These are phyloP conservation scores for Acrocyrtus sp. DNA, from an alignment of 2,888 invertebrate species.

Conservation along the genomic window DNA sequence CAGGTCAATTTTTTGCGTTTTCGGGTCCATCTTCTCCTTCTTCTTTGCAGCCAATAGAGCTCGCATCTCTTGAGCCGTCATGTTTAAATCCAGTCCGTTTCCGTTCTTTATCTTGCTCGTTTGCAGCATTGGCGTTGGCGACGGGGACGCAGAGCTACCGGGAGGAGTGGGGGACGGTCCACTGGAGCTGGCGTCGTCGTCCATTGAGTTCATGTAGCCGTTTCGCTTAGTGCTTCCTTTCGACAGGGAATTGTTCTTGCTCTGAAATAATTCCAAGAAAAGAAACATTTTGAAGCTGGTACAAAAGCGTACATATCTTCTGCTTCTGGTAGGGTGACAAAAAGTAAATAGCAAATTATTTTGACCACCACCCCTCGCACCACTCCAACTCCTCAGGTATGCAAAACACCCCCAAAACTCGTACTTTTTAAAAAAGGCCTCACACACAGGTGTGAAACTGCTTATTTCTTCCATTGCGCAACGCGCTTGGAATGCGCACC, in stretches of 20 bases:
- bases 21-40: conserved; percentile 81
- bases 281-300: too few relatives aligned
- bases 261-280: conserved; percentile 50
- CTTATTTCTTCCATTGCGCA: too few relatives aligned
- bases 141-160: conserved; percentile 52
- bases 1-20: conserved; percentile 89
- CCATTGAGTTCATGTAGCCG: conserved; percentile 49
- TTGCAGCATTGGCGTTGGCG: conserved; percentile 50
- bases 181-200: conserved; percentile 56
- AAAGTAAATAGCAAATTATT: too few relatives aligned
- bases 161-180: conserved; percentile 63
- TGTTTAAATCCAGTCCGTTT: conserved; percentile 77
- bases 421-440: too few relatives aligned
- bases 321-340: too few relatives aligned
- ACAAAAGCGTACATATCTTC: too few relatives aligned
- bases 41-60: conserved; percentile 86
- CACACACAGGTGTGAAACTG: too few relatives aligned
- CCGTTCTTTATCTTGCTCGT: conserved; percentile 38
- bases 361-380: too few relatives aligned
- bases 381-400: too few relatives aligned
- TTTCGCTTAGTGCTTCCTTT: conserved; percentile 43
- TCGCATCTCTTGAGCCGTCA: conserved; percentile 93
- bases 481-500: too few relatives aligned
- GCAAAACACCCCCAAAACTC: too few relatives aligned
- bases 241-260: conserved; percentile 60